A percentile compares a stretch with the other conserved stretches of the same genome.
Evolutionary conservation across 53 echinoderm and acorn worm species (phyloP).

Genomic region (Holothuria leucospilota): DNA sequence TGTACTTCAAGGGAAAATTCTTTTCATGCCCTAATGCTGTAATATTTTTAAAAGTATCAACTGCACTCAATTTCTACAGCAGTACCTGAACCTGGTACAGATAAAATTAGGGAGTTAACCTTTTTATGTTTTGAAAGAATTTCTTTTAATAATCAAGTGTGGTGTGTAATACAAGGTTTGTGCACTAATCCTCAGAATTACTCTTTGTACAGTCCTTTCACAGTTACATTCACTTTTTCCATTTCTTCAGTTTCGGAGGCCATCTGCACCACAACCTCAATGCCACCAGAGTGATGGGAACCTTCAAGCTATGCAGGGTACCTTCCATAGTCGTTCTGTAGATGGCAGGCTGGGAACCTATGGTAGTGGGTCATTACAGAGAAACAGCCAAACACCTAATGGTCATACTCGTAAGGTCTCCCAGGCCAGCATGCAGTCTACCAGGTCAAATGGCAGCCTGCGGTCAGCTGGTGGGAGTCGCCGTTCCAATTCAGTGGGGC

Average conservation of each 20-base stretch:
- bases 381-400: constrained; percentile 30
- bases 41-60: no score
- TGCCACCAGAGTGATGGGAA: constrained; percentile 43
- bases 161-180: no score
- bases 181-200: no score
- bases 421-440: constrained; percentile 70
- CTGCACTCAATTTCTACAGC: no score
- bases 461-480: neutral
- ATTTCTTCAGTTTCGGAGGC: constrained; percentile 33
- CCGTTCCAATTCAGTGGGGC: neutral
- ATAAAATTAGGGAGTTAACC: no score
- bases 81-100: no score
- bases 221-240: neutral
- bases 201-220: no score
- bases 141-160: no score
- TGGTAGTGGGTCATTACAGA: constrained; percentile 20
- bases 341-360: constrained; percentile 34
- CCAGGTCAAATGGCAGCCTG: constrained; percentile 27
- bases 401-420: constrained; percentile 51
- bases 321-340: constrained; percentile 36
- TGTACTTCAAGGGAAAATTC: no score
- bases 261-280: constrained; percentile 37
- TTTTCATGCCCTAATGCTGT: no score
- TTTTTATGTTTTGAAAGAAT: no score
- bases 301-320: constrained; percentile 17